phyloP scores from a whole-genome alignment of 2,888 invertebrate genomes.

The Oegoconia quadripuncta region DNA sequence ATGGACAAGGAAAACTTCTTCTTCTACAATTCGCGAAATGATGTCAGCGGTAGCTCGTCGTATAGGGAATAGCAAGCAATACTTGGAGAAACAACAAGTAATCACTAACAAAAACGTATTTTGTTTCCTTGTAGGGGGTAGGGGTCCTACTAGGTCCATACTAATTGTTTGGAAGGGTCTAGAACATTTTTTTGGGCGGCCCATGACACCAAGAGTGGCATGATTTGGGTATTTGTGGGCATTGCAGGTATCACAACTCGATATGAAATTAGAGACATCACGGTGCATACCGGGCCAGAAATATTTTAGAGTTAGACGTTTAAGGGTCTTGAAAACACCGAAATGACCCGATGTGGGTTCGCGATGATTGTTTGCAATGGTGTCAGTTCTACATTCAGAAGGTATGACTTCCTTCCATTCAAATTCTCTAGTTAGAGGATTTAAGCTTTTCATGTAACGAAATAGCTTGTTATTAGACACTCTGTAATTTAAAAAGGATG shows the following conservation, averaged over 20 bases:
- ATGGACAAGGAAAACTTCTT: constrained; percentile 27
- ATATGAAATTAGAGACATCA: constrained; percentile 16
- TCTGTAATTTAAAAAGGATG: no score
- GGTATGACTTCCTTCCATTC: no score
- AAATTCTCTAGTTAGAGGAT: no score
- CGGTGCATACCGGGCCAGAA: no score
- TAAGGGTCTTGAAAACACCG: constrained; percentile 20
- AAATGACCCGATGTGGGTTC: constrained; percentile 9
- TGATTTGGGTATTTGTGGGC: constrained; percentile 15
- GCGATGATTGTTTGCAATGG: no score
- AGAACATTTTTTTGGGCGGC: constrained; percentile 17
- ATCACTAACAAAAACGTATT: constrained; percentile 21
- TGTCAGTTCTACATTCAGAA: no score
- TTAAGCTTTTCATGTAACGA: no score
- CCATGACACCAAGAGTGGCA: constrained; percentile 16
- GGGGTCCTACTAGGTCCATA: constrained; percentile 20
- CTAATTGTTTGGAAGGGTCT: no score
- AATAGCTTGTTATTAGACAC: no score
- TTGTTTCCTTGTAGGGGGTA: constrained; percentile 14
- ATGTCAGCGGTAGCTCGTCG: no score
- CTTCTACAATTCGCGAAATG: constrained; percentile 17
- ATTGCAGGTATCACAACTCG: constrained; percentile 12
- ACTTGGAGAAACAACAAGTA: constrained; percentile 21
- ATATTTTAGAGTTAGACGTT: constrained; percentile 14
- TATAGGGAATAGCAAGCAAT: no score